Conservation (phyloP, 2,113 vertebrate genomes). For the Phalacrocorax aristotelis region DNA sequence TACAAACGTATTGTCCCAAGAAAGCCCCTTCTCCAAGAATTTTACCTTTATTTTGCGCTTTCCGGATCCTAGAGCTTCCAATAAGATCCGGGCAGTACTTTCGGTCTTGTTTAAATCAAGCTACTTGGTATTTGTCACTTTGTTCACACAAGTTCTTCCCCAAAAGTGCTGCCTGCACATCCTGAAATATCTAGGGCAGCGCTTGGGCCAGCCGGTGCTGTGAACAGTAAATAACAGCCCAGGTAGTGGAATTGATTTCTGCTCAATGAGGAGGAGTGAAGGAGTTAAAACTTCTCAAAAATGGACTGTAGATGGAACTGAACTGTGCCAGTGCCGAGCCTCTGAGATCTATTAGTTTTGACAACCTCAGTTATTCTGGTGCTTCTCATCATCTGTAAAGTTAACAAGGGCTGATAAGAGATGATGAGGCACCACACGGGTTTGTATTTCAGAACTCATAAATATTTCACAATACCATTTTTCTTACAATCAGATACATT, state of each 20-base stretch:
- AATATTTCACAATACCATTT: slow-evolving; percentile 73
- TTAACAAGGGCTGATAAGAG: slow-evolving; percentile 75
- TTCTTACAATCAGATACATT: slow-evolving; percentile 76
- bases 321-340: neutral
- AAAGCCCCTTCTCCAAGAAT: neutral
- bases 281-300: slow-evolving; percentile 56
- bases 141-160: neutral
- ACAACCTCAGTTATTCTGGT: slow-evolving; percentile 70
- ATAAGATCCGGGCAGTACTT: neutral
- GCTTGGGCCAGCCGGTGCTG: neutral
- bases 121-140: neutral
- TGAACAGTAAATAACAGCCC: neutral
- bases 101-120: neutral
- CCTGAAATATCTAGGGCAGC: neutral
- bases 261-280: neutral
- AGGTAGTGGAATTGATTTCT: neutral
- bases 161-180: neutral
- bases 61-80: neutral
- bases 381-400: slow-evolving; percentile 71
- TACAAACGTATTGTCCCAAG: neutral
- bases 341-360: slow-evolving; percentile 73
- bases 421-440: slow-evolving; percentile 65
- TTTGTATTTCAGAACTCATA: slow-evolving; percentile 78
- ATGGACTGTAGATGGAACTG: slow-evolving; percentile 24
- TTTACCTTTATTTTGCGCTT: neutral